These are phyloP conservation scores for Machaerirhynchus nigripectus DNA, from an alignment of 2,113 vertebrate genomes.

Conservation along the genomic window DNA sequence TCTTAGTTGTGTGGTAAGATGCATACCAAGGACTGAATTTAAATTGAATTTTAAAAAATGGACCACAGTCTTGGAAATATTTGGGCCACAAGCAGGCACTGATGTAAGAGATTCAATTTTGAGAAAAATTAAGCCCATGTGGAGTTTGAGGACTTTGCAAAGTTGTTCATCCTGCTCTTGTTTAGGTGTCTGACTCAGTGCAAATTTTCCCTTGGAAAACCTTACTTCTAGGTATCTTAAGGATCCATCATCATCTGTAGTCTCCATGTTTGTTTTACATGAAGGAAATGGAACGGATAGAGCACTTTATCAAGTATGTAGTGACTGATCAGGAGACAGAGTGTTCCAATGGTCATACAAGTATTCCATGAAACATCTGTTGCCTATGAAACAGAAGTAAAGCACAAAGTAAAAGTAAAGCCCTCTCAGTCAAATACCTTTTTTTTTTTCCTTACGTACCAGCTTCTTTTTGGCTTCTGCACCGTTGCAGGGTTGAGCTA, in stretches of 20 bases:
- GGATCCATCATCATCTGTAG: background rate
- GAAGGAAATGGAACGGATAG: background rate
- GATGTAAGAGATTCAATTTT: background rate
- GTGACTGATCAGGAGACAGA: background rate
- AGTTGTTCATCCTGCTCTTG: background rate
- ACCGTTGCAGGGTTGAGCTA: background rate
- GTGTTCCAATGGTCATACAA: background rate
- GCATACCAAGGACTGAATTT: background rate
- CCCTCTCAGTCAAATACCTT: background rate
- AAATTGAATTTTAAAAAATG: background rate
- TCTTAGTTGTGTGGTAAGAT: background rate
- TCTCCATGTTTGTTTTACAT: background rate
- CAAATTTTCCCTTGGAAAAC: background rate
- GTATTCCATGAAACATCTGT: background rate
- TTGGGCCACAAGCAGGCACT: background rate
- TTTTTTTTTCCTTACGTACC: background rate
- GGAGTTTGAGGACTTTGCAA: background rate
- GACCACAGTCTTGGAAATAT: background rate
- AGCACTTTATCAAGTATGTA: background rate
- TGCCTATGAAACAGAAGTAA: background rate
- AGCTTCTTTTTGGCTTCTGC: background rate
- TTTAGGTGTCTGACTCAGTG: background rate
- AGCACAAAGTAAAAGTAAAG: background rate
- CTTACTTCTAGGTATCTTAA: background rate
- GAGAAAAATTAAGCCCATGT: background rate